Evolutionary conservation across 1,140 invertebrate species (phyloP), one percentile per base, ranked within the genome.

Genomic region (Diprion similis): DNA sequence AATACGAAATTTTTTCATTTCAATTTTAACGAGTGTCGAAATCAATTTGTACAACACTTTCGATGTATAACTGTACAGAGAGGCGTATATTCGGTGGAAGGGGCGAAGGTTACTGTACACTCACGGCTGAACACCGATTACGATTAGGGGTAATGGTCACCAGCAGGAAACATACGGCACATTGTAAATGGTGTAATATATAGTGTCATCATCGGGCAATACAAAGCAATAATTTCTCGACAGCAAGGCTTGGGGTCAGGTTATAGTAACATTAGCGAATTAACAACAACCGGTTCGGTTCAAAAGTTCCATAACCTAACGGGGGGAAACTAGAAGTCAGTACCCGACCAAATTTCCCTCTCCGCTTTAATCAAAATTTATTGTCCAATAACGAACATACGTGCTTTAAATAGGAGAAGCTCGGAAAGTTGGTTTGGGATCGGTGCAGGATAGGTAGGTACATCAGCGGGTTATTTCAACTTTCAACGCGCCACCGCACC

Each of bases 201-300:
- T 17, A 59, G 51, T 59, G n/a, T 9, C 7, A 59, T 17, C 7
- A 59, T 59, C 11, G 51, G 11, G 24, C 24, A 6, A 37, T 37
- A 37, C 51, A 9, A 59, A 59, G 51, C 51, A 17, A 59, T 59
- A 59, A 59, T 59, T 59, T 59, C 51, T 59, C 51, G 51, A 59
- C 11, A 9, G 51, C 11, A 59, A 59, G 6, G 51, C 3, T 4
- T 59, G 51, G n/a, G 51, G 51, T 59, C 11, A 59, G 11, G 51
- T 59, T 59, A 59, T 59, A 15, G 51, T 59, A 15, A 59, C 51
- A 59, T 59, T 59, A 59, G 51, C 51, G 51, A 59, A 59, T 59
- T 59, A 59, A 59, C 51, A 59, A 59, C 51, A 17, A 59, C 51
- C 51, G 51, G 51, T 59, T 59, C 51, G 51, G 3, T 59, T 59